Evolutionary conservation across 2,888 invertebrate species (phyloP).

Genomic region (Aleiodes leptofemur): DNA sequence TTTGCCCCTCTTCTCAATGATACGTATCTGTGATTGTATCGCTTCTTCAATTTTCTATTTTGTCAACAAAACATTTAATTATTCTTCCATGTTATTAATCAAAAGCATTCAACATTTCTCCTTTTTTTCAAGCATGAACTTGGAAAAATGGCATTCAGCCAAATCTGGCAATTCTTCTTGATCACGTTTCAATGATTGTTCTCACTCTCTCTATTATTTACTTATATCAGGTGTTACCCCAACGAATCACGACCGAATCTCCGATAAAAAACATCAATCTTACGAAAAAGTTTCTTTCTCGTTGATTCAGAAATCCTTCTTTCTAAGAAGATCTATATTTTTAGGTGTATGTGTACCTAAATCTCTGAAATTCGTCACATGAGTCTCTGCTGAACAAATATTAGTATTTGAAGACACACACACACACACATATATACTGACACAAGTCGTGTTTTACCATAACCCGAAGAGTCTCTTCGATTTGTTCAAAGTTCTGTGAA

Average conservation of each 20-base stretch:
- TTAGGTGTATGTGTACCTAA: not conserved
- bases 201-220: slow-evolving; percentile 19
- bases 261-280: too few relatives aligned
- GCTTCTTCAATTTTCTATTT: slow-evolving; percentile 35
- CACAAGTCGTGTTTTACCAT: slow-evolving; percentile 31
- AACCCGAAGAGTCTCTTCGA: slow-evolving; percentile 41
- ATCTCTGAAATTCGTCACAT: slow-evolving; percentile 40
- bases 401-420: slow-evolving; percentile 47
- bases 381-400: slow-evolving; percentile 41
- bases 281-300: too few relatives aligned
- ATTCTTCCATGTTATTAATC: too few relatives aligned
- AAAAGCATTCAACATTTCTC: too few relatives aligned
- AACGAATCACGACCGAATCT: not conserved
- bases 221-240: slow-evolving; percentile 2
- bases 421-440: too few relatives aligned
- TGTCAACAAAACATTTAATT: slow-evolving; percentile 33
- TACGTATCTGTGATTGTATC: slow-evolving; percentile 46
- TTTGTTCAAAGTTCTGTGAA: slow-evolving; percentile 51
- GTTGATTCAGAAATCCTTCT: not conserved
- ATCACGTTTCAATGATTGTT: slow-evolving; percentile 31
- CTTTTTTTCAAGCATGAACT: too few relatives aligned
- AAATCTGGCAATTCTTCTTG: slow-evolving; percentile 7
- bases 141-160: not conserved
- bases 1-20: slow-evolving; percentile 7
- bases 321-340: not conserved